phyloP scores from a whole-genome alignment of 2,113 vertebrate genomes.

The Antennarius striatus region DNA sequence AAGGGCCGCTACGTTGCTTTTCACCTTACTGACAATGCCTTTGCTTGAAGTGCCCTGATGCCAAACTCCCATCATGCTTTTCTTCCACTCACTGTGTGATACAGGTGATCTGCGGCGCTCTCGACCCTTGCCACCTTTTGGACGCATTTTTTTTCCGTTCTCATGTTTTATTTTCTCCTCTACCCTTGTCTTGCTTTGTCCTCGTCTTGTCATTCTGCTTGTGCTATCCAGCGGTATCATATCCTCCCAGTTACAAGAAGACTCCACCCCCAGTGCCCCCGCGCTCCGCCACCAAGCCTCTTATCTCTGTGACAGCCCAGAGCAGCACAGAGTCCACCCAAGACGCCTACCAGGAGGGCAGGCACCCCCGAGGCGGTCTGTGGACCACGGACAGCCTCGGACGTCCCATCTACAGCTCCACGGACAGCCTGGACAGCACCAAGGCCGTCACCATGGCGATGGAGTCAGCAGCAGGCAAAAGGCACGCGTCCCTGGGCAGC shows the following conservation, averaged over 20 bases:
- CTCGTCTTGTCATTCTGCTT: conserved; percentile 65
- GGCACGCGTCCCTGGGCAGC: conserved; percentile 82
- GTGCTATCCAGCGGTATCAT: conserved; percentile 80
- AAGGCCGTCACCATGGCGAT: conserved; percentile 95
- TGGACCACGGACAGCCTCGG: conserved; percentile 90
- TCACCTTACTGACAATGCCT: conserved; percentile 36
- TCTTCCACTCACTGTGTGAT: conserved; percentile 44
- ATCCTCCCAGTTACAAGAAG: conserved; percentile 93
- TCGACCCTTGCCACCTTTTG: conserved; percentile 48
- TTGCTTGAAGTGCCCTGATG: conserved; percentile 31
- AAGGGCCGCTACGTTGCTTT: conserved; percentile 44
- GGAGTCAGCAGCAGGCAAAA: conserved; percentile 88
- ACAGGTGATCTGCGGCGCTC: conserved; percentile 39
- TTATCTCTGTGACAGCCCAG: conserved; percentile 98
- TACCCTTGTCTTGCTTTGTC: conserved; percentile 64
- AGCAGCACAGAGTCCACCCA: conserved; percentile 99
- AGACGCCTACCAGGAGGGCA: conserved; percentile 93
- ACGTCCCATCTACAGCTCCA: conserved; percentile 89
- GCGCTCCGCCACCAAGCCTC: conserved; percentile 93
- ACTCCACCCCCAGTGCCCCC: conserved; percentile 95
- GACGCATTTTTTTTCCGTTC: conserved; percentile 59
- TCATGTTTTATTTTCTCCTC: conserved; percentile 63
- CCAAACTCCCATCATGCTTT: conserved; percentile 38
- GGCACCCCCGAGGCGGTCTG: conserved; percentile 83
- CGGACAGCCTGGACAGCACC: conserved; percentile 94